A percentile compares a stretch with the other conserved stretches of the same genome.
Conservation (phyloP, 2,113 vertebrate species). For the Coryphaenoides rupestris region DNA sequence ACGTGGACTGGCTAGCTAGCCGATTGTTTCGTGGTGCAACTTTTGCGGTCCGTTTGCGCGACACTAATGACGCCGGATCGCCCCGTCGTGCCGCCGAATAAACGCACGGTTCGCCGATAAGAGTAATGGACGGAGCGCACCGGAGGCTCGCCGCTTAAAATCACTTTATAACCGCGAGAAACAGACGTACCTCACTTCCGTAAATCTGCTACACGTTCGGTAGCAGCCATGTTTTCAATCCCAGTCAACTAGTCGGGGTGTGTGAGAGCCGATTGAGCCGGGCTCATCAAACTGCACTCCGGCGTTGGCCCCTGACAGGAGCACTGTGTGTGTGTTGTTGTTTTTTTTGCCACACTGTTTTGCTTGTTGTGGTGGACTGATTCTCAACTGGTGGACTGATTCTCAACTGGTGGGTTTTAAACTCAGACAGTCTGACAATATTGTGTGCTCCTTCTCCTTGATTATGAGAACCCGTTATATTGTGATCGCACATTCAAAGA, state of each 20-base stretch:
- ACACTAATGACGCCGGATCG: neutral
- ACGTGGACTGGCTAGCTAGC: constrained; percentile 52
- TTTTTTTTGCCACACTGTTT: no score
- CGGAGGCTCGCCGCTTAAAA: constrained; percentile 40
- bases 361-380: no score
- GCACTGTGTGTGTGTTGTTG: constrained; percentile 8
- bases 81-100: constrained; percentile 27
- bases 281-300: constrained; percentile 55
- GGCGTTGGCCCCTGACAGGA: constrained; percentile 25
- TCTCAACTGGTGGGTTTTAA: no score
- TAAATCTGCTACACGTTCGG: constrained; percentile 75
- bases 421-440: no score
- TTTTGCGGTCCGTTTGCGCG: constrained; percentile 49
- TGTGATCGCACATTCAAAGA: no score
- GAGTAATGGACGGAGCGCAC: constrained; percentile 2
- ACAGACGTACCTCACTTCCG: constrained; percentile 81
- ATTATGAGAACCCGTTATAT: no score
- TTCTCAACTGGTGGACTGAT: no score
- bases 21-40: constrained; percentile 71
- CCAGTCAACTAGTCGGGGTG: constrained; percentile 62
- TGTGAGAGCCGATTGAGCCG: constrained; percentile 59
- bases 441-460: no score
- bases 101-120: constrained; percentile 23
- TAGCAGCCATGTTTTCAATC: constrained; percentile 77
- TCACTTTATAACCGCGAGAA: constrained; percentile 63